phyloP scores from a whole-genome alignment of 2,113 vertebrate species.

The zebrafish (Danio rerio) region DNA sequence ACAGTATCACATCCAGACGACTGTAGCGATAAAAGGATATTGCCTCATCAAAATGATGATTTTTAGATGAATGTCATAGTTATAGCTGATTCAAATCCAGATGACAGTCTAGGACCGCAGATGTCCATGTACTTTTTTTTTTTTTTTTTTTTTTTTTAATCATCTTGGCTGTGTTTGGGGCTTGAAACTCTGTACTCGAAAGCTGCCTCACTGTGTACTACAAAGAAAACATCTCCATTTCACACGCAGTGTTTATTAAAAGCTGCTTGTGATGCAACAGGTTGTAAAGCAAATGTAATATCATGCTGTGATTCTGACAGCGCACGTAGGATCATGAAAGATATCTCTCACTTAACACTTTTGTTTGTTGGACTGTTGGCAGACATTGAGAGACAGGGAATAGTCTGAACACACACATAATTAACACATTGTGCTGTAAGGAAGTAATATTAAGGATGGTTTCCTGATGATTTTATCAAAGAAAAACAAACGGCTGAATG shows the following conservation, averaged over 20 bases:
- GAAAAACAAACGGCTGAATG: not conserved
- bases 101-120: too few relatives aligned
- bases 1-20: too few relatives aligned
- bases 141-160: not conserved
- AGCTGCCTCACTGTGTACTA: not conserved
- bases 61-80: too few relatives aligned
- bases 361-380: slow-evolving; percentile 14
- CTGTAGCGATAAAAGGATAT: too few relatives aligned
- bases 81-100: too few relatives aligned
- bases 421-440: not conserved
- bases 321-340: not conserved
- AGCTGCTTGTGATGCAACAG: slow-evolving; percentile 48
- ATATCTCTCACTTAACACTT: not conserved
- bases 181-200: not conserved
- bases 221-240: slow-evolving; percentile 33
- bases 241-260: slow-evolving; percentile 14
- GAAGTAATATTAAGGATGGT: not conserved
- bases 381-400: not conserved
- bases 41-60: too few relatives aligned
- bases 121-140: too few relatives aligned
- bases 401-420: not conserved
- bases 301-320: slow-evolving; percentile 26
- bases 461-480: not conserved
- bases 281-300: slow-evolving; percentile 42
- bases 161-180: not conserved